A percentile compares a stretch with the other conserved stretches of the same genome.
These are phyloP conservation scores for Malurus alboscapulatus DNA, from an alignment of 2,113 vertebrate genomes.

Conservation along the genomic window DNA sequence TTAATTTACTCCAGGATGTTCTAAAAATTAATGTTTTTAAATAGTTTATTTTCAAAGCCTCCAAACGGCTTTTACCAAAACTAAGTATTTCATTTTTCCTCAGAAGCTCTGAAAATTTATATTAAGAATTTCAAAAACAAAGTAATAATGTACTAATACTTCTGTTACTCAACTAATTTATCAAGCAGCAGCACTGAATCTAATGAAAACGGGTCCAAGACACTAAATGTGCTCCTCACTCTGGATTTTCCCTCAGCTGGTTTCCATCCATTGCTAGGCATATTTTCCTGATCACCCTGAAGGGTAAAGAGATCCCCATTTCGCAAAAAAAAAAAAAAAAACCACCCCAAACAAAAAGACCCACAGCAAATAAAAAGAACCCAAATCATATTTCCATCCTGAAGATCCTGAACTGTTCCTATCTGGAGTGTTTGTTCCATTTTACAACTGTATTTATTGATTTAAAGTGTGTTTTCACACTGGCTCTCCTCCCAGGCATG, in stretches of 20 bases:
- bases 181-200: not conserved
- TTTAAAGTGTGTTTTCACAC: conserved; percentile 24
- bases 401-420: not conserved
- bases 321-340: not conserved
- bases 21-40: not conserved
- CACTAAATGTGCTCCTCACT: not conserved
- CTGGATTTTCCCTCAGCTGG: not conserved
- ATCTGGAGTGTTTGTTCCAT: not conserved
- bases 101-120: not conserved
- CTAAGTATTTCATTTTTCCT: not conserved
- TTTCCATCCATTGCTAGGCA: not conserved
- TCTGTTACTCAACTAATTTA: not conserved
- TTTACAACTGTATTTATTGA: conserved; percentile 32
- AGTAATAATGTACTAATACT: not conserved
- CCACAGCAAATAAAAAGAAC: not conserved
- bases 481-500: conserved; percentile 38
- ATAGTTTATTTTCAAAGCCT: not conserved
- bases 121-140: not conserved
- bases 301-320: not conserved
- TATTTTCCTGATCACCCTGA: not conserved
- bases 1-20: not conserved
- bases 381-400: not conserved
- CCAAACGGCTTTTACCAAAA: not conserved
- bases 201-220: not conserved
- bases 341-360: not conserved